Evolutionary conservation across 2,113 vertebrate species (phyloP).

Genomic region (Rhynchomys soricoides): DNA sequence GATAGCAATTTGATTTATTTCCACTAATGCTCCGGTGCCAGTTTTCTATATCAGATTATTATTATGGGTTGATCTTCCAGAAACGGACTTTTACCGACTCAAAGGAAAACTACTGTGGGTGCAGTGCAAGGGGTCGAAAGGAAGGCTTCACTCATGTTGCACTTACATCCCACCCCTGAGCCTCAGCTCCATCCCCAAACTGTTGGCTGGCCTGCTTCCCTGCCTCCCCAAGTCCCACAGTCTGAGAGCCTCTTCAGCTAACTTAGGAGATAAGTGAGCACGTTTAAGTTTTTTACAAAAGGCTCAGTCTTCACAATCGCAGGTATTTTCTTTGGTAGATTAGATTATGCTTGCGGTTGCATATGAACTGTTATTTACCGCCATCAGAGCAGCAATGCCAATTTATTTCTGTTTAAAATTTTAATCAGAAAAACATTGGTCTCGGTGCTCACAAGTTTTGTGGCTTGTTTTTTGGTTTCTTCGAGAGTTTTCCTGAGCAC

Average conservation of each 20-base stretch:
- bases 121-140: not conserved
- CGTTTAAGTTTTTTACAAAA: slow-evolving; percentile 53
- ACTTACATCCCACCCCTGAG: too few relatives aligned
- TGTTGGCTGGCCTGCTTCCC: not conserved
- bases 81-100: slow-evolving; percentile 36
- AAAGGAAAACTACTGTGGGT: not conserved
- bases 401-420: slow-evolving; percentile 31
- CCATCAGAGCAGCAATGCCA: not conserved
- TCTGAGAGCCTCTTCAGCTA: not conserved
- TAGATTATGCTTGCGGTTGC: not conserved
- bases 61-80: not conserved
- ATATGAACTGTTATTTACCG: slow-evolving; percentile 22
- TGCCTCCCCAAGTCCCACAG: not conserved
- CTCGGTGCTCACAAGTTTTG: not conserved
- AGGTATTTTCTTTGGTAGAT: slow-evolving; percentile 12
- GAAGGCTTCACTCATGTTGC: not conserved
- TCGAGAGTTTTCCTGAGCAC: slow-evolving; percentile 5
- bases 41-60: slow-evolving; percentile 49
- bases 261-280: not conserved
- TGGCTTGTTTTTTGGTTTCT: slow-evolving; percentile 54
- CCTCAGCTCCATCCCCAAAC: not conserved
- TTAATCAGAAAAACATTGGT: not conserved
- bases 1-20: not conserved
- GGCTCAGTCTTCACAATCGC: not conserved
- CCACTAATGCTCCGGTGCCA: not conserved